Percentiles rank a stretch among this genome's conserved stretches.
These are phyloP conservation scores for Regulus satrapa DNA, from an alignment of 2,113 vertebrate genomes.

Conservation along the genomic window DNA sequence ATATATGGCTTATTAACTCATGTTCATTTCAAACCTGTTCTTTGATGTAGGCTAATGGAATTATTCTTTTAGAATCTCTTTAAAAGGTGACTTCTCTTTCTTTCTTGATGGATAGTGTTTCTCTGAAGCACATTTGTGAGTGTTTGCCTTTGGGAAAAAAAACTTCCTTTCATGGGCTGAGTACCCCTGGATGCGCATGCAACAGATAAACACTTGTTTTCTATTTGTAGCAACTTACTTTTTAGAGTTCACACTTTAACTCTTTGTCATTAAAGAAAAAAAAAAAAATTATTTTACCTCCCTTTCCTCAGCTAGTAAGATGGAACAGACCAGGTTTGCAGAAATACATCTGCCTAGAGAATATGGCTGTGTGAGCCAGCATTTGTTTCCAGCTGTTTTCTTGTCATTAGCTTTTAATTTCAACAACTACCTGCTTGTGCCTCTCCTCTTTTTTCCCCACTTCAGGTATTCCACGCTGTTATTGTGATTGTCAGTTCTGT, in stretches of 20 bases:
- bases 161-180: background rate
- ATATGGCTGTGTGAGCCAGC: background rate
- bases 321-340: background rate
- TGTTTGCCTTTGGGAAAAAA: conserved; percentile 40
- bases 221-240: conserved; percentile 53
- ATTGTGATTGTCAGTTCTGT: conserved; percentile 76
- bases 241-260: conserved; percentile 11
- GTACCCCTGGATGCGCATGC: background rate
- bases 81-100: conserved; percentile 16
- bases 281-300: conserved; percentile 19
- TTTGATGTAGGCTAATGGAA: conserved; percentile 54
- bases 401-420: conserved; percentile 80
- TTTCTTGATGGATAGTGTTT: conserved; percentile 21
- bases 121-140: conserved; percentile 3
- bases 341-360: conserved; percentile 24
- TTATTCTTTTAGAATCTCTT: conserved; percentile 38
- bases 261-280: conserved; percentile 22
- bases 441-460: conserved; percentile 41
- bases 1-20: conserved; percentile 46
- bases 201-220: conserved; percentile 2
- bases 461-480: conserved; percentile 71
- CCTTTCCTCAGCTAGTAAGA: conserved; percentile 3
- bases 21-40: conserved; percentile 43
- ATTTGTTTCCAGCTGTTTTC: conserved; percentile 75
- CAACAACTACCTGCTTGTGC: conserved; percentile 69